Conservation (phyloP, 2,113 vertebrate species). For the Corythornis vintsioides region DNA sequence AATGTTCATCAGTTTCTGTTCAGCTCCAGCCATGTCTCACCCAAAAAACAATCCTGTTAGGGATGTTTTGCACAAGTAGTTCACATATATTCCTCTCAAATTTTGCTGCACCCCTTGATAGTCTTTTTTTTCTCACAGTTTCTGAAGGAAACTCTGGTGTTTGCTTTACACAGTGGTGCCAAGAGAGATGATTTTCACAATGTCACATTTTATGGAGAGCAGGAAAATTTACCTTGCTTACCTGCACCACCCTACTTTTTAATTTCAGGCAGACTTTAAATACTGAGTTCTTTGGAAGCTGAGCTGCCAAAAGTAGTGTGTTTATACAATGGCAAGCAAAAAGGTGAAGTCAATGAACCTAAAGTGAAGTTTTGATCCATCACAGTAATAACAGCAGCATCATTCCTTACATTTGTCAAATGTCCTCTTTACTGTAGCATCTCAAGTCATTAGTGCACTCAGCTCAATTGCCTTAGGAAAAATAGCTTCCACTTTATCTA, state of each 20-base stretch:
- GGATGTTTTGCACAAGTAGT: neutral
- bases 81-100: neutral
- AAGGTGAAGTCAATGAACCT: constrained; percentile 49
- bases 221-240: accelerated
- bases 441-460: neutral
- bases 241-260: neutral
- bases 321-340: constrained; percentile 5
- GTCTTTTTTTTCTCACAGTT: neutral
- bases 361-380: constrained; percentile 55
- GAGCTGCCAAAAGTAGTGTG: neutral
- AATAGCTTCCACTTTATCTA: neutral
- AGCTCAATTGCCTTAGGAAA: constrained; percentile 26
- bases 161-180: neutral
- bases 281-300: neutral
- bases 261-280: neutral
- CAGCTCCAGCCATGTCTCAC: neutral
- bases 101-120: neutral
- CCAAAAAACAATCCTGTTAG: neutral
- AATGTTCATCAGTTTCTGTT: neutral
- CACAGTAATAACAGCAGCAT: constrained; percentile 4
- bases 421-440: neutral
- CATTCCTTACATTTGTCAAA: constrained; percentile 32
- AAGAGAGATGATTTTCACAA: neutral
- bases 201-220: neutral
- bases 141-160: neutral